Base-by-base conservation (phyloP, 2,888 invertebrate species). In the Ichneumoninae sp. region DNA sequence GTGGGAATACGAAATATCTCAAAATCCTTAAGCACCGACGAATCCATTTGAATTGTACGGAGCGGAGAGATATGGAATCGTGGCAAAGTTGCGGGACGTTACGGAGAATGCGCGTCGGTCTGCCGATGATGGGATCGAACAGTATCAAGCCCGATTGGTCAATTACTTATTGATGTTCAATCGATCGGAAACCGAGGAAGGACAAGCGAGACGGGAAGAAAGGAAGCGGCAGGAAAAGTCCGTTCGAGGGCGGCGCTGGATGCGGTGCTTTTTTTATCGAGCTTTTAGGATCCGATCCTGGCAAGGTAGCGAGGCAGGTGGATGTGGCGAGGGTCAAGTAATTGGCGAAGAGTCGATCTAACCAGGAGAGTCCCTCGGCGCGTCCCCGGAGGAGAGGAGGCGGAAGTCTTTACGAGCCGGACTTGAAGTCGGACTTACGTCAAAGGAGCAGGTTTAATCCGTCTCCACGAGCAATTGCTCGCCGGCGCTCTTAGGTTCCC, bases 361-460 rank as follows among this genome's bases (percentile, higher is more conserved):
- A 66, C 83, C 70, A 71, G 66, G 40, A 71, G 75, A 72, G 65
- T 54, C 30, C 19, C 47, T 22, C 16, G 72, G 74, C 68, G 26
- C 40, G 33, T 30, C 47, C 57, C 8, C 0, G 19, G 36, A 70
- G 33, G 26, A 22, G 69, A 33, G 69, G 44, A 30, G 44, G 57
- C 78, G 84, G 72, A 85, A 83, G 87, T 86, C 87, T 85, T 87
- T 83, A 86, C 80, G 79, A 71, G 78, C 79, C 71, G 83, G 86
- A 83, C 82, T 85, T 82, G 80, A 74, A 84, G 87, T 83, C 77
- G 80, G 82, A 78, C 83, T 87, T 84, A 83, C 82, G 86, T 86
- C 86, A 85, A 86, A 86, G 82, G 74, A 70, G 85, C 72, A 78
- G 83, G 76, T 84, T 86, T 83, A 86, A 87, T 86, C 86, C 86